A percentile compares a stretch with the other conserved stretches of the same genome.
These are phyloP conservation scores for Isichthys henryi DNA, from an alignment of 2,113 vertebrate species.

Conservation along the genomic window DNA sequence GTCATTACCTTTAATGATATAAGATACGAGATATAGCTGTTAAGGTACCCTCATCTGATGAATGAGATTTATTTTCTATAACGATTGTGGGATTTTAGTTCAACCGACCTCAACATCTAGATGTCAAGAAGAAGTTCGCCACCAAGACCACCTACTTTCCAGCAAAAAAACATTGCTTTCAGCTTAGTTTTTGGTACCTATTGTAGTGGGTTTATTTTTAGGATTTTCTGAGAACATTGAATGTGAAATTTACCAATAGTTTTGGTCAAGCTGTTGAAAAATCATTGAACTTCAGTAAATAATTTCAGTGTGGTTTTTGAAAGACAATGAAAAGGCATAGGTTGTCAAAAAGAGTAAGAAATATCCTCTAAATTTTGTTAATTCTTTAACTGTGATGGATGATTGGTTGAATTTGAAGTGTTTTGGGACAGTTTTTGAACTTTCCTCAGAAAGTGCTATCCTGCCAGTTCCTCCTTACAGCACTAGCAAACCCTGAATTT, in stretches of 20 bases:
- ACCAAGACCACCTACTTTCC: not conserved
- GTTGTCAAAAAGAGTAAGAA: not conserved
- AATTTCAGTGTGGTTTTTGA: no score
- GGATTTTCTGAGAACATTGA: not conserved
- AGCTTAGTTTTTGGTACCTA: not conserved
- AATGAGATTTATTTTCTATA: not conserved
- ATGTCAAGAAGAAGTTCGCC: not conserved
- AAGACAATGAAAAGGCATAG: not conserved
- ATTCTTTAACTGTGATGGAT: not conserved
- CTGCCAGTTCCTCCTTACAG: no score
- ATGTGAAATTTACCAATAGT: not conserved
- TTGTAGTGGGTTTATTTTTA: not conserved
- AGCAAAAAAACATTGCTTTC: not conserved
- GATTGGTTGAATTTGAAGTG: not conserved
- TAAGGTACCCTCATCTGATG: not conserved
- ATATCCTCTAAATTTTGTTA: not conserved
- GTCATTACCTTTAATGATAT: not conserved
- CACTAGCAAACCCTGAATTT: not conserved
- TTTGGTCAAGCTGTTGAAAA: no score
- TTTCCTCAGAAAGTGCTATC: no score
- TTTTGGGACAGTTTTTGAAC: not conserved
- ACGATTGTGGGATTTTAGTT: not conserved
- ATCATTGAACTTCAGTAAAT: no score
- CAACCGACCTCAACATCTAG: not conserved
- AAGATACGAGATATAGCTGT: not conserved